Base-by-base conservation (phyloP, 2,113 vertebrate species). In the Lepus americanus region DNA sequence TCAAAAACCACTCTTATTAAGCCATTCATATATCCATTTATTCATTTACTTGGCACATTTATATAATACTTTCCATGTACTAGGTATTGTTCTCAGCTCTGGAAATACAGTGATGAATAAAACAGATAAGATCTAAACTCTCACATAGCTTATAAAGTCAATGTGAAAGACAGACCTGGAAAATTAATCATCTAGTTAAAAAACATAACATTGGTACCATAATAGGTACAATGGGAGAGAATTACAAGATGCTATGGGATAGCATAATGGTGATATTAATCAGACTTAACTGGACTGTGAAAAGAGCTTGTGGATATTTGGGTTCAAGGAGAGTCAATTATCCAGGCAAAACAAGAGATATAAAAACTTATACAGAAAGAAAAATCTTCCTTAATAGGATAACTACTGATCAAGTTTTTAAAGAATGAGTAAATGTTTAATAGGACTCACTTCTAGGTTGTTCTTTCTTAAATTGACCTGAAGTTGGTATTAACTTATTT, bases 381-480 rank as follows among this genome's bases (percentile, higher is more conserved):
- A 74, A 36, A 86, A 13, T 22, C 10, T 84, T 67, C 22, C 92
- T 19, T 8, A 9, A 80, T 89, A 66, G 4, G 4, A 0, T 33
- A 81, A 91, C n/a, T 53, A 84, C 22, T 69, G 14, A 79, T 51
- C n/a, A 95, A 31, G 11, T 27, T 74, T 95, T 77, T 76, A 55
- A 96, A 39, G 33, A 87, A 89, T 44, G n/a, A 87, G 27, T 73
- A 63, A 87, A 44, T n/a, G 12, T 36, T 94, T 80, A 77, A 25
- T 70, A 84, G 25, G 19, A 66, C 39, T 94, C 61, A 44, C 55
- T 87, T 95, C 69, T 93, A 70, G 33, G 74, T 64, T 70, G 5
- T 44, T 78, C 29, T 87, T 87, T 92, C 81, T 91, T 86, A 94
- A 92, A 81, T 84, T 9, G 39, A n/a, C 59, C 78, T 93, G 79